Base-by-base conservation (phyloP, 2,113 vertebrate genomes). In the Oophaga pumilio region DNA sequence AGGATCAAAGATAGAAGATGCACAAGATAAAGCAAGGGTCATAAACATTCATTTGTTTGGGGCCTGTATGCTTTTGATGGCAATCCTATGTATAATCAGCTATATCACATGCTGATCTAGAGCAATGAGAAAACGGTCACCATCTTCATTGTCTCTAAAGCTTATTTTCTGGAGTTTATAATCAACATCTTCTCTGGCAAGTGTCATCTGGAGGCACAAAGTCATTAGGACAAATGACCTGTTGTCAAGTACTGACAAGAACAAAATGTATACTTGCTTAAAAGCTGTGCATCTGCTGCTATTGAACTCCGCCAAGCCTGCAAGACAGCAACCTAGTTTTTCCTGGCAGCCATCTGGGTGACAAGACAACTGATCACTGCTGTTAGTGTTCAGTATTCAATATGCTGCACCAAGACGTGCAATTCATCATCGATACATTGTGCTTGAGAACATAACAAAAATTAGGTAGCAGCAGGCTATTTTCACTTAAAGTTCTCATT, bases 171-270 rank as follows among this genome's bases (percentile, higher is more conserved):
- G 20, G 22, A 24, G 43, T 82, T 24, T 24, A 26, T 71, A 71
- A 68, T 33, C 64, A 82, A 15, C 10, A 71, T 84, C 82, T 68
- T 66, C 24, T 7, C n/a, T 84, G 66, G 22, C n/a, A 17, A 73
- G 28, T 82, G 81, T 84, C 68, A 73, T 71, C 53, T 73, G 9
- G 50, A 73, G 66, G 50, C 50, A 84, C 24, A 56, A 84, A 71
- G 82, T 84, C 82, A 84, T 71, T 28, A 84, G 64, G 33, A 64
- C 59, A 66, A 57, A 84, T 84, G 52, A 84, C 68, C 82, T 73
- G 52, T 62, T 84, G 64, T 84, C 66, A 84, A 66, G 68, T 57
- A 84, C 8, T 84, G 82, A 84, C 68, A 84, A 84, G 82, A 84
- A 84, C 82, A 73, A 71, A 84, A 73, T 73, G 68, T 73, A 84